Conservation (phyloP, 2,113 vertebrate genomes). For the Rhinoptilus africanus region DNA sequence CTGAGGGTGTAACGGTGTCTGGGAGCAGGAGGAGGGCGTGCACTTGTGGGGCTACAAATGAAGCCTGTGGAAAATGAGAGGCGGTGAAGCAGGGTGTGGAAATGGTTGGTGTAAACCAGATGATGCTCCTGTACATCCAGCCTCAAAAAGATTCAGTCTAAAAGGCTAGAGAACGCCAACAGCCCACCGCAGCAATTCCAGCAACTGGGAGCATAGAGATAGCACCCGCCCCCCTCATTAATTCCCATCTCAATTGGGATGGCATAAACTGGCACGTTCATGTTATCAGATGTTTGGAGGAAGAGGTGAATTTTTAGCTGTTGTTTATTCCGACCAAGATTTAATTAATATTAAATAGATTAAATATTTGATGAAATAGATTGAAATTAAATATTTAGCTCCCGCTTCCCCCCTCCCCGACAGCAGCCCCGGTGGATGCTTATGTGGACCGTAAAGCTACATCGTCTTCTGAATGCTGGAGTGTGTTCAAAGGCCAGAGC, state of each 20-base stretch:
- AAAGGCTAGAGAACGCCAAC: neutral
- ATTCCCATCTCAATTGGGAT: neutral
- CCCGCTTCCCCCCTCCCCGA: neutral
- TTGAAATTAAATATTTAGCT: constrained; percentile 58
- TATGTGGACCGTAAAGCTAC: neutral
- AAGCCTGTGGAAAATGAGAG: neutral
- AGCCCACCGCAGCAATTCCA: neutral
- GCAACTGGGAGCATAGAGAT: neutral
- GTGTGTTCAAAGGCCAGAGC: neutral
- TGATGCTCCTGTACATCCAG: neutral
- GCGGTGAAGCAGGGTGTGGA: neutral
- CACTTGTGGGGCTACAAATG: neutral
- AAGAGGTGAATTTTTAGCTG: constrained; percentile 17
- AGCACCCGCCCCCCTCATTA: neutral
- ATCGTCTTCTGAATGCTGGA: neutral
- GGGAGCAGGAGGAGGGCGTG: neutral
- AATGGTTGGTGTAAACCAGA: neutral
- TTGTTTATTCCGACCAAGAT: constrained; percentile 43
- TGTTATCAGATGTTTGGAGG: neutral
- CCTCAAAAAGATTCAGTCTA: neutral
- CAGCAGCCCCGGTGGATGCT: neutral
- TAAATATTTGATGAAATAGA: constrained; percentile 65
- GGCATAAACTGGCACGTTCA: neutral
- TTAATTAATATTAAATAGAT: constrained; percentile 64
- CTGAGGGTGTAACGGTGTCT: neutral